phyloP scores from a whole-genome alignment of 2,888 invertebrate genomes.

The Cryptus viduatorius region DNA sequence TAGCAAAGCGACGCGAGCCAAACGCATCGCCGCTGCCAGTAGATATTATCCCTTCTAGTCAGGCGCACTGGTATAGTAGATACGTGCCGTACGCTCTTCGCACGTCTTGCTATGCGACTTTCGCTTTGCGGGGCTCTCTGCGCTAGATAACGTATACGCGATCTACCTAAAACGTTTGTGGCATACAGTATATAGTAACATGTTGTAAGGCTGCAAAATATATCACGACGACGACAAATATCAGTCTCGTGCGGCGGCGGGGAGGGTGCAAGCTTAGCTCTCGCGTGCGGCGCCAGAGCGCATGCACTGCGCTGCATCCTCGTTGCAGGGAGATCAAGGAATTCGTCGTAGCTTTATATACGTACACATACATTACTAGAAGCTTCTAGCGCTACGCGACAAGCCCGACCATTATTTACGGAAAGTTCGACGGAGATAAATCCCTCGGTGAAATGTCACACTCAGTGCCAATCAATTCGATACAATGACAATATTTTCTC shows the following conservation, averaged over 20 bases:
- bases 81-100: slow-evolving; percentile 55
- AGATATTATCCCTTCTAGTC: slow-evolving; percentile 61
- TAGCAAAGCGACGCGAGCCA: background rate
- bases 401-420: slow-evolving; percentile 53
- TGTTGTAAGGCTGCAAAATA: slow-evolving; percentile 50
- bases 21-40: slow-evolving; percentile 28
- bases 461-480: slow-evolving; percentile 13
- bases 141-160: slow-evolving; percentile 47
- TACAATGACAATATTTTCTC: background rate
- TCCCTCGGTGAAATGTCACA: slow-evolving; percentile 11
- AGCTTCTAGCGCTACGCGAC: slow-evolving; percentile 1
- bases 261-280: slow-evolving; percentile 17
- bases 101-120: slow-evolving; percentile 11
- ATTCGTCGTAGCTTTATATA: slow-evolving; percentile 35
- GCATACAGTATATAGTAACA: slow-evolving; percentile 27
- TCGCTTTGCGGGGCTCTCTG: slow-evolving; percentile 1
- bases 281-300: slow-evolving; percentile 23
- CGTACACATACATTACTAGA: slow-evolving; percentile 26
- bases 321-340: slow-evolving; percentile 47
- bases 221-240: slow-evolving; percentile 62
- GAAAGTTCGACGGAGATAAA: slow-evolving; percentile 34
- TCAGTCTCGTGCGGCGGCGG: slow-evolving; percentile 33
- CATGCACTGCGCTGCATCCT: slow-evolving; percentile 42
- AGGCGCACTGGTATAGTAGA: slow-evolving; percentile 57
- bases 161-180: slow-evolving; percentile 41